phyloP scores from a whole-genome alignment of 2,797 vertebrate genomes.

The Caiman crocodilus region DNA sequence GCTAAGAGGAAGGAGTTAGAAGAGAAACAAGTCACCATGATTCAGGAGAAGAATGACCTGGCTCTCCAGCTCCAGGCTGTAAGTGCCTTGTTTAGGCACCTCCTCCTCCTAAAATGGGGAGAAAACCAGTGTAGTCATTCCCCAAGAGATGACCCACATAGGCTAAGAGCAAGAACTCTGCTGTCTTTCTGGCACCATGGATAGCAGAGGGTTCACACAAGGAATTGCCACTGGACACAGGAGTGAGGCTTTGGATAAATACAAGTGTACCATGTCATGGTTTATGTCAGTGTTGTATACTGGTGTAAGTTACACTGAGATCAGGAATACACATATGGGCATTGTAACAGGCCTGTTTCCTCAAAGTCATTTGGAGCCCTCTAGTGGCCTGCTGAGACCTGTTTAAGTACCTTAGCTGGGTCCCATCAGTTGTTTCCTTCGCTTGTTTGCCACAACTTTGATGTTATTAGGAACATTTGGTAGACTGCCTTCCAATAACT shows the following conservation, averaged over 20 bases:
- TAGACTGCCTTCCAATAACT: no score
- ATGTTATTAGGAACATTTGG: no score
- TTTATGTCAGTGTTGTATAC: no score
- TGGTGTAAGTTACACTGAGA: no score
- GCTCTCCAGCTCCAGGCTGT: slow-evolving; percentile 92
- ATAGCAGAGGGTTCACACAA: background rate
- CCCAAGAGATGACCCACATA: background rate
- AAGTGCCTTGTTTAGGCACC: slow-evolving; percentile 53
- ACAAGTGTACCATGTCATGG: no score
- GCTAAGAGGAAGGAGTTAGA: slow-evolving; percentile 92
- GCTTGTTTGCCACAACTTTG: no score
- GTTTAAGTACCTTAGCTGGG: no score
- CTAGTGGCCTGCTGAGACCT: no score
- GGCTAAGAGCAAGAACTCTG: background rate
- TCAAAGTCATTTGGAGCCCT: no score
- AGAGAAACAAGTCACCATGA: slow-evolving; percentile 92
- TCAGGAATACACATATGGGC: no score
- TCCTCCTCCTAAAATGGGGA: background rate
- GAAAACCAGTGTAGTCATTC: background rate
- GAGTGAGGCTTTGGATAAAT: background rate
- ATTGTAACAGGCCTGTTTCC: no score
- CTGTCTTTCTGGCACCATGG: background rate
- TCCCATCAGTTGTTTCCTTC: no score
- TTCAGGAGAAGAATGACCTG: slow-evolving; percentile 93
- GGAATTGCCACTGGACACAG: background rate